These are phyloP conservation scores for Cnemophilus loriae DNA, from an alignment of 2,113 vertebrate species.

Conservation along the genomic window DNA sequence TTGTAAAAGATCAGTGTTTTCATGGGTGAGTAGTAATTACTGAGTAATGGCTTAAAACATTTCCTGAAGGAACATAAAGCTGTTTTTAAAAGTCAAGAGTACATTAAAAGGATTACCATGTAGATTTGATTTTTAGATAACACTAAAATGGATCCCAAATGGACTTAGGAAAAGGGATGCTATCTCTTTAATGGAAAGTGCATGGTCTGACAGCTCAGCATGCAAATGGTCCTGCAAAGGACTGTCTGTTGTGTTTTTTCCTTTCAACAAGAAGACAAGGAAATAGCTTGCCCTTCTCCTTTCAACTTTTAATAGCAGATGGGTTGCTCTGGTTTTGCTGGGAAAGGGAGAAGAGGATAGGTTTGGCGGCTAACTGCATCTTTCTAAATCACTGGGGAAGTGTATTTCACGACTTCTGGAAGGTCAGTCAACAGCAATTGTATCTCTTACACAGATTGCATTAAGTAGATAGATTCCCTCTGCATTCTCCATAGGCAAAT, in stretches of 20 bases:
- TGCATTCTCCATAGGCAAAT: not conserved
- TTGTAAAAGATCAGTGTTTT: constrained; percentile 77
- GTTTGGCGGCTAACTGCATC: constrained; percentile 63
- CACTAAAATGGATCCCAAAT: constrained; percentile 92
- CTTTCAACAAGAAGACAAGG: constrained; percentile 37
- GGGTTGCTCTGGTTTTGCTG: constrained; percentile 69
- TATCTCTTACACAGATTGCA: constrained; percentile 76
- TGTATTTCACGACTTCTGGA: constrained; percentile 69
- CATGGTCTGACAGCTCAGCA: constrained; percentile 86
- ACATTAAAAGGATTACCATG: constrained; percentile 88
- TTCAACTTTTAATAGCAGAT: constrained; percentile 77
- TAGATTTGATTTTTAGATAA: constrained; percentile 92
- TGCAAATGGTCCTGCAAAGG: constrained; percentile 81
- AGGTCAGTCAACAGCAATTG: constrained; percentile 75
- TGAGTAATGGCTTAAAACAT: constrained; percentile 83
- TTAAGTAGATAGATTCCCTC: constrained; percentile 65
- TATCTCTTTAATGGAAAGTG: constrained; percentile 94
- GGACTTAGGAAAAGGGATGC: constrained; percentile 87
- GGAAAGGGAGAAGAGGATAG: constrained; percentile 63
- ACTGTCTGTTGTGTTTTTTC: constrained; percentile 60
- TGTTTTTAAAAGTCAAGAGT: constrained; percentile 82
- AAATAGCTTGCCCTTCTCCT: constrained; percentile 65
- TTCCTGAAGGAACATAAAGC: constrained; percentile 80
- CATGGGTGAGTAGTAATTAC: constrained; percentile 80
- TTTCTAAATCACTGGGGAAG: constrained; percentile 68